These are phyloP conservation scores for Acanthosepion pharaonis DNA, from an alignment of 2,888 invertebrate species.

Conservation along the genomic window DNA sequence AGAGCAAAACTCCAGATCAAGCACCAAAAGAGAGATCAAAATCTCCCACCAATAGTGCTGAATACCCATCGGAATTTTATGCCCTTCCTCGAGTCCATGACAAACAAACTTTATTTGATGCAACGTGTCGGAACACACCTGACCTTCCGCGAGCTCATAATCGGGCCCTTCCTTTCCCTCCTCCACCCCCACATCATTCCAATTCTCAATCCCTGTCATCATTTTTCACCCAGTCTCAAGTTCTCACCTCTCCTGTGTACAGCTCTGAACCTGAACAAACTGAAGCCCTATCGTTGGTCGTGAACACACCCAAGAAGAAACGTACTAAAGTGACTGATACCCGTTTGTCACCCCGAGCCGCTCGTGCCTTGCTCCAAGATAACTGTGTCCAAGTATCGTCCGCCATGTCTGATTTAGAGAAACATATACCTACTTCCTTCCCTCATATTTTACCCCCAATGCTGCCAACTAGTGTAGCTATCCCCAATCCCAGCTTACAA, in stretches of 20 bases:
- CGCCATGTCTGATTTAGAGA: constrained; percentile 59
- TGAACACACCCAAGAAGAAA: constrained; percentile 93
- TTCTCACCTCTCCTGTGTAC: constrained; percentile 63
- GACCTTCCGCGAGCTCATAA: constrained; percentile 58
- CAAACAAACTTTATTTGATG: constrained; percentile 66
- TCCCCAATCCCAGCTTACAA: constrained; percentile 94
- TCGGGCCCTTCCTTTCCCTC: constrained; percentile 64
- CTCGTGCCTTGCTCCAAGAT: constrained; percentile 70
- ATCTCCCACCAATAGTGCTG: constrained; percentile 51
- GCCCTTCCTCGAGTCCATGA: constrained; percentile 62
- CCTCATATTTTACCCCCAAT: constrained; percentile 90
- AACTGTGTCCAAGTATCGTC: constrained; percentile 54
- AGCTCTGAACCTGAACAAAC: constrained; percentile 72
- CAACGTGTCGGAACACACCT: constrained; percentile 57
- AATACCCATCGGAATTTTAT: constrained; percentile 50
- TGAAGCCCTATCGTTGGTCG: constrained; percentile 94
- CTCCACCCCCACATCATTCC: constrained; percentile 76
- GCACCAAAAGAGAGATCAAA: constrained; percentile 47
- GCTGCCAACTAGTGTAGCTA: constrained; percentile 95
- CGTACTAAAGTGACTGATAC: constrained; percentile 90
- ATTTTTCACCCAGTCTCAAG: constrained; percentile 80
- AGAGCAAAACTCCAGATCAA: constrained; percentile 46
- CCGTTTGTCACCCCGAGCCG: constrained; percentile 72
- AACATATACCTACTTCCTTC: constrained; percentile 70
- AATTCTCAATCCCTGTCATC: constrained; percentile 79